Percentiles rank a stretch among this genome's conserved stretches.
Evolutionary conservation across 2,888 invertebrate genomes (phyloP).

Genomic region (Lamproptera curius): DNA sequence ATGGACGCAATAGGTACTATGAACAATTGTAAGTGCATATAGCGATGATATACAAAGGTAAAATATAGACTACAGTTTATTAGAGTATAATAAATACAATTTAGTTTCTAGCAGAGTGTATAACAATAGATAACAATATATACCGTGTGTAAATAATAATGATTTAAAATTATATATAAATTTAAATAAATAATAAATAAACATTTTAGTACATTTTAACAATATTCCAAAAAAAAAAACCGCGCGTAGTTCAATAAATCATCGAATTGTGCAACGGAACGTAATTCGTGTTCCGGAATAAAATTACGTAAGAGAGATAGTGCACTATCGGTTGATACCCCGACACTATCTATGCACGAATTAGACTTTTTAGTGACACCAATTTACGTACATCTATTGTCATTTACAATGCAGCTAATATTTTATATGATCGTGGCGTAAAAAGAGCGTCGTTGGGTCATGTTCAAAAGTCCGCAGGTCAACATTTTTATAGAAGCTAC

Average conservation of each 20-base stretch:
- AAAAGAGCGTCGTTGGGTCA: conserved; percentile 10
- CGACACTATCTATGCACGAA: conserved; percentile 44
- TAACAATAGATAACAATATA: too few species aligned
- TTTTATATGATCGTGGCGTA: background rate
- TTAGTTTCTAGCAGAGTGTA: too few species aligned
- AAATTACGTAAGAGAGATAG: conserved; percentile 29
- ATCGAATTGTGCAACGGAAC: conserved; percentile 17
- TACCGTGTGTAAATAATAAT: too few species aligned
- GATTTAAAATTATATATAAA: background rate
- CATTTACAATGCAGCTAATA: background rate
- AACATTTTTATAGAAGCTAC: conserved; percentile 51
- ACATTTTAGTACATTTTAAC: background rate
- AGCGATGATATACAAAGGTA: too few species aligned
- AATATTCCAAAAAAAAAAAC: background rate
- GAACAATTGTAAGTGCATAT: conserved; percentile 37
- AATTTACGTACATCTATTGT: background rate
- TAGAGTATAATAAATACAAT: too few species aligned
- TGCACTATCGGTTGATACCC: conserved; percentile 64
- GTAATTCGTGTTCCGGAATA: conserved; percentile 24
- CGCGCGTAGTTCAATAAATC: conserved; percentile 1
- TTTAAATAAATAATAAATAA: background rate
- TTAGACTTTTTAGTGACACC: conserved; percentile 41
- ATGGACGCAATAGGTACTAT: conserved; percentile 66
- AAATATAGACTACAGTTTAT: too few species aligned
- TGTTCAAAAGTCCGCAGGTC: conserved; percentile 44